Evolutionary conservation across 2,888 invertebrate genomes (phyloP).

Genomic region (Steinernema hermaphroditum): DNA sequence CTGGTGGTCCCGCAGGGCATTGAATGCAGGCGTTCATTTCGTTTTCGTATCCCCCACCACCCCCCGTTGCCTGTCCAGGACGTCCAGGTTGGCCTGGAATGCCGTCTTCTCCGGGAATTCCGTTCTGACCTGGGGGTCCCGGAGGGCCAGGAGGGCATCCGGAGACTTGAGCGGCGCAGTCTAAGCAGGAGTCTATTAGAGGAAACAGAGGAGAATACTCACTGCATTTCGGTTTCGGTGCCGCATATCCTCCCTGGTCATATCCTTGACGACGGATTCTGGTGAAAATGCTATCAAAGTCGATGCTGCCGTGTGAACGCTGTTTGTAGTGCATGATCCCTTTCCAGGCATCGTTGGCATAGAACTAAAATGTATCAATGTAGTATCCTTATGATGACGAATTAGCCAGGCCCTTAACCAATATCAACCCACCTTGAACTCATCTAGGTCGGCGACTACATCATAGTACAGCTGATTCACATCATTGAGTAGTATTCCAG

Average conservation of each 20-base stretch:
- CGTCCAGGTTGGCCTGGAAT: neutral
- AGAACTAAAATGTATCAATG: neutral
- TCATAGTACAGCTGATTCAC: neutral
- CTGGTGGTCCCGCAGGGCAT: slow-evolving; percentile 11
- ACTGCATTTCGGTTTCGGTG: neutral
- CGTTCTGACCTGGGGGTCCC: neutral
- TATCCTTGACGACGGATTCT: neutral
- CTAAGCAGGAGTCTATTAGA: neutral
- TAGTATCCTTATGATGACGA: neutral
- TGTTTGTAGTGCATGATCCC: neutral
- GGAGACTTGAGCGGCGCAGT: neutral
- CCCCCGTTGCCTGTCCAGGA: neutral
- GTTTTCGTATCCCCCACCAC: neutral
- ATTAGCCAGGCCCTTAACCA: no score
- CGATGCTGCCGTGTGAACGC: neutral
- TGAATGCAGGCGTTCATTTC: neutral
- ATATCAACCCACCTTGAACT: slow-evolving; percentile 11
- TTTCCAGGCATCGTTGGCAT: slow-evolving; percentile 16
- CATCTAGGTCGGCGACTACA: neutral
- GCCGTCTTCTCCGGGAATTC: slow-evolving; percentile 8
- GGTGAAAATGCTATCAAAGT: neutral
- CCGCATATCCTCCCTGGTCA: neutral
- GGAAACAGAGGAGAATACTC: neutral
- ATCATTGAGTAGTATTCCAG: neutral
- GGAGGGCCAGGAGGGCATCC: neutral